These are phyloP conservation scores for Nerophis ophidion DNA, from an alignment of 2,113 vertebrate species.

Conservation along the genomic window DNA sequence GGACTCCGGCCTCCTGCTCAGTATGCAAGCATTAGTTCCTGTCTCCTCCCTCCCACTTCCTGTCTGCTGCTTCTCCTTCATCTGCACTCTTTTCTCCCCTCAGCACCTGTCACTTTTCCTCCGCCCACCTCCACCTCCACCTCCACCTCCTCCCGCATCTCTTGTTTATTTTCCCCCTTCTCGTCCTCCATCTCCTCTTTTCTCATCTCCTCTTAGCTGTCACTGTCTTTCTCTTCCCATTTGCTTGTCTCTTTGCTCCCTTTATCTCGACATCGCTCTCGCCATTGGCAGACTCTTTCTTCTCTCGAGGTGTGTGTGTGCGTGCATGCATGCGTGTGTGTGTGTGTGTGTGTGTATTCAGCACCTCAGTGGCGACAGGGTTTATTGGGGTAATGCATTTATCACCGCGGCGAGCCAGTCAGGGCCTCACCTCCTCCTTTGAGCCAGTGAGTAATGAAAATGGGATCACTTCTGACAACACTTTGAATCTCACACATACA, in stretches of 20 bases:
- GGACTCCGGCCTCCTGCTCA: conserved; percentile 53
- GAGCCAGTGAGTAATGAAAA: conserved; percentile 77
- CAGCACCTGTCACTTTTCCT: conserved; percentile 52
- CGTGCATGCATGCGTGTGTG: conserved; percentile 25
- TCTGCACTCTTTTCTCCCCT: conserved; percentile 33
- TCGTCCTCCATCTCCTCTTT: conserved; percentile 45
- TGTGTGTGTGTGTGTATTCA: conserved; percentile 57
- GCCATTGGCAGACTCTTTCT: conserved; percentile 33
- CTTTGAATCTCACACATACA: too few relatives aligned
- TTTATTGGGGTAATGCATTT: conserved; percentile 73
- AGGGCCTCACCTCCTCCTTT: conserved; percentile 67
- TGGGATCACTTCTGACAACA: conserved; percentile 74
- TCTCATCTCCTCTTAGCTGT: conserved; percentile 64
- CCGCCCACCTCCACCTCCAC: background rate
- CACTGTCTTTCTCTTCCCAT: conserved; percentile 51
- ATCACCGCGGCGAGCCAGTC: conserved; percentile 64
- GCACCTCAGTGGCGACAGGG: conserved; percentile 60
- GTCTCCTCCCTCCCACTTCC: conserved; percentile 22
- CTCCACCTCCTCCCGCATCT: conserved; percentile 30
- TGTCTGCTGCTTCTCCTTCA: conserved; percentile 24
- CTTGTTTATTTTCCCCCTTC: conserved; percentile 28
- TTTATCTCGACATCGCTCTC: conserved; percentile 50
- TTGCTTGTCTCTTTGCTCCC: conserved; percentile 61
- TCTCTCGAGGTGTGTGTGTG: conserved; percentile 18
- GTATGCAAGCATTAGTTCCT: conserved; percentile 51